phyloP scores from a whole-genome alignment of 2,888 invertebrate species.

The Alviniconcha strummeri region DNA sequence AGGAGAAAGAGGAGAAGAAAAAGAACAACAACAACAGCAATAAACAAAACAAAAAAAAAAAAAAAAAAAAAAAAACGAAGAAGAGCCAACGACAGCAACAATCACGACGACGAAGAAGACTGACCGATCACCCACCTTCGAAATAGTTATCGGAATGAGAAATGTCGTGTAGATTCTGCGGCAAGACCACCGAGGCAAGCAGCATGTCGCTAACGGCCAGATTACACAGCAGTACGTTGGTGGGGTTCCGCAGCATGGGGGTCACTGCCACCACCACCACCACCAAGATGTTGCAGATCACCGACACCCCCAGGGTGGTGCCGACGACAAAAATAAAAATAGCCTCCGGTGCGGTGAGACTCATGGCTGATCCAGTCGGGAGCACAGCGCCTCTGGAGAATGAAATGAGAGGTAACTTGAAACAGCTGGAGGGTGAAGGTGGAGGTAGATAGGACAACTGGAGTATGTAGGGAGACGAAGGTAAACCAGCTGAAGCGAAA shows the following conservation, averaged over 20 bases:
- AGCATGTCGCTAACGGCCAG: conserved; percentile 63
- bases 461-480: no score
- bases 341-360: conserved; percentile 20
- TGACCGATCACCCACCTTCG: conserved; percentile 52
- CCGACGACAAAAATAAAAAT: conserved; percentile 46
- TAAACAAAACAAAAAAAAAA: background rate
- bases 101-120: no score
- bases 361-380: background rate
- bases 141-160: conserved; percentile 55
- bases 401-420: no score
- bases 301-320: conserved; percentile 47
- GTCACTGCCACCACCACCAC: conserved; percentile 48
- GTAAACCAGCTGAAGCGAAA: no score
- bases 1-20: background rate
- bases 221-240: conserved; percentile 63
- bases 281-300: conserved; percentile 54
- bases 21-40: background rate
- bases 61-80: background rate
- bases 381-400: background rate
- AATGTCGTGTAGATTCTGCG: conserved; percentile 63
- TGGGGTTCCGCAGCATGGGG: conserved; percentile 54
- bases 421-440: no score
- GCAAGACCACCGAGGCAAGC: conserved; percentile 58
- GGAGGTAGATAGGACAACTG: no score
- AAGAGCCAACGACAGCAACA: no score